A percentile compares a stretch with the other conserved stretches of the same genome.
Conservation (phyloP, 2,113 vertebrate species). For the Columbina picui region DNA sequence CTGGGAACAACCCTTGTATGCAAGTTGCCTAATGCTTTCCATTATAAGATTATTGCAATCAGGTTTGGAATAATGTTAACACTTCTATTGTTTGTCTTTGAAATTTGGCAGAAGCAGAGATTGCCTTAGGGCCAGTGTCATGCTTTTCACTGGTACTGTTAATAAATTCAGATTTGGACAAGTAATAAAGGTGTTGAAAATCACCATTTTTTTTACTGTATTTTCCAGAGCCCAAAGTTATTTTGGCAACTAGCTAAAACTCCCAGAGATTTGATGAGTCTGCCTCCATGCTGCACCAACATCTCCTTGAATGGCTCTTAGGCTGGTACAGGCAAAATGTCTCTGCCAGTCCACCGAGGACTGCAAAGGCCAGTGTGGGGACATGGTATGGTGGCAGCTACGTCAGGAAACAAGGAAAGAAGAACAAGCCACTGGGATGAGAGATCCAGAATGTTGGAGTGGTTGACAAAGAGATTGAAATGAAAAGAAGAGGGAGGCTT, state of each 20-base stretch:
- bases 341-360: neutral
- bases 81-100: constrained; percentile 36
- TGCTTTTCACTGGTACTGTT: neutral
- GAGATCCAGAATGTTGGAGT: neutral
- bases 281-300: neutral
- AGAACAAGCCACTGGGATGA: neutral
- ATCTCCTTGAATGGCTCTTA: neutral
- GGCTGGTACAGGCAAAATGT: neutral
- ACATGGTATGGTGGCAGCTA: neutral
- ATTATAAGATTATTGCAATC: constrained; percentile 22
- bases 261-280: neutral
- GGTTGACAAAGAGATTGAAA: neutral
- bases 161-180: constrained; percentile 29
- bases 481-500: neutral
- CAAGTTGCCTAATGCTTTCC: constrained; percentile 39
- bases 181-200: constrained; percentile 39
- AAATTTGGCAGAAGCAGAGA: neutral
- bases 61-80: neutral
- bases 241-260: neutral
- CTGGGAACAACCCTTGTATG: neutral
- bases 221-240: constrained; percentile 9
- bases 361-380: neutral
- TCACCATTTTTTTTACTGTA: neutral
- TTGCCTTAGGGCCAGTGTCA: constrained; percentile 20
- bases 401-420: neutral